Base-by-base conservation (phyloP, 2,888 invertebrate species). In the Napeogenes sylphis region DNA sequence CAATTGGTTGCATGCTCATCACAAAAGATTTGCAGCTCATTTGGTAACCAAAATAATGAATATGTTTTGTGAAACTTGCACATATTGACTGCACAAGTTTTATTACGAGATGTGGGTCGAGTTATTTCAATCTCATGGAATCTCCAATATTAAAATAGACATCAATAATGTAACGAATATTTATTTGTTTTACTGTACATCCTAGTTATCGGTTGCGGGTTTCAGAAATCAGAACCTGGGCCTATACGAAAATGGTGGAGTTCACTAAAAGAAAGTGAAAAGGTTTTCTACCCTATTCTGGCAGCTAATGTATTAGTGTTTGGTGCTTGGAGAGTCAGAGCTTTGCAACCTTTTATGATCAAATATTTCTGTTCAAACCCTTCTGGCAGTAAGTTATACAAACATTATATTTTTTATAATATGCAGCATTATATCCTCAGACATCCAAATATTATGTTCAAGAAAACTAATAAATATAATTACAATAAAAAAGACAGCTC, bases 311-410 rank as follows among this genome's bases (percentile, higher is more conserved):
- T 94, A 0, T 71, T 95, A 30, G 96, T 98, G 1, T 98, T 96
- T 84, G 85, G 93, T 0, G 92, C 95, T 57, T 98, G 98, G 98
- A 91, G 94, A 68, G 82, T 97, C 4, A 96, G 95, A 10, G 75
- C 91, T 13, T 81, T 95, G 38, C 94, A 94, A 63, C 92, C 92
- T 2, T 82, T 91, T 21, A 97, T 98, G 97, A 80, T 95, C 56
- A 94, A 92, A 78, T 97, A 96, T 85, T 98, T 98, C 86, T 94
- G 94, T 76, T 94, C 95, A 60, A 95, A 95, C 84, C 97, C 97
- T 47, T 93, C 93, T 30, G 93, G 95, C 72, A 92, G 95, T 95
- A 88, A 91, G 93, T 91, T 55, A 53, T 12, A 42, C 42, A 42
- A 42, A 42, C 10, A 42, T 3, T 42, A 42, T 21, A 21, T 21